Base-by-base conservation (phyloP, 2,888 invertebrate genomes). In the Stenchaetothrips biformis region DNA sequence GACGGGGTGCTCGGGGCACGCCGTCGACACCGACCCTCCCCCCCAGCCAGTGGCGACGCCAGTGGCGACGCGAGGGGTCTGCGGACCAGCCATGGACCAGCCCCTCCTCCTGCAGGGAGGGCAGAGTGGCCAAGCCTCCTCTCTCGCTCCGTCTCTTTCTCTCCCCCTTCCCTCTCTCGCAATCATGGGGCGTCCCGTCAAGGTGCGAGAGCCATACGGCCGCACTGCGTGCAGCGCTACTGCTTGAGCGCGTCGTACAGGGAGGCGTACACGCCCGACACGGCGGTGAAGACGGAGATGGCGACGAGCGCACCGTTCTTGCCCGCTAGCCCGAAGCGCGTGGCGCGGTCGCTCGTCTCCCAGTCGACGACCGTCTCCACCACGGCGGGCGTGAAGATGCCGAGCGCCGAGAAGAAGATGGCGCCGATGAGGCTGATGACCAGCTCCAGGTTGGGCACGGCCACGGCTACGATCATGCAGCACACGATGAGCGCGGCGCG, bases 251-350 rank as follows among this genome's bases (percentile, higher is more conserved):
- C 25, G 67, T 74, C 25, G 25, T 25, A 74, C 67, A 74, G 67
- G 21, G 67, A 21, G 21, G 67, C 21, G 67, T 74, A 74, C 21
- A 21, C 21, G 21, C 94, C 94, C 0, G 92, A 91, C 11, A 92
- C 85, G 83, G 94, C 87, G 0, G 93, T 94, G 49, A 92, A 87
- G 4, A 92, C 82, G 0, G 94, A 88, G 82, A 94, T 90, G 0
- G 90, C 27, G 0, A 88, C 84, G 47, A 94, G 87, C 4, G 89
- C 67, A 0, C 88, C 27, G 83, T 94, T 92, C 86, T 94, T 94
- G 85, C 89, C 87, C 0, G 94, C 86, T 77, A 90, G 89, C 91
- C 92, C 93, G 79, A 91, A 89, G 83, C 87, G 88, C 0, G 85
- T 85, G 0, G 94, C 94, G 21, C 93, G 88, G 83, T 90, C 90